Base-by-base conservation (phyloP, 2,113 vertebrate genomes). In the Otolemur garnettii region DNA sequence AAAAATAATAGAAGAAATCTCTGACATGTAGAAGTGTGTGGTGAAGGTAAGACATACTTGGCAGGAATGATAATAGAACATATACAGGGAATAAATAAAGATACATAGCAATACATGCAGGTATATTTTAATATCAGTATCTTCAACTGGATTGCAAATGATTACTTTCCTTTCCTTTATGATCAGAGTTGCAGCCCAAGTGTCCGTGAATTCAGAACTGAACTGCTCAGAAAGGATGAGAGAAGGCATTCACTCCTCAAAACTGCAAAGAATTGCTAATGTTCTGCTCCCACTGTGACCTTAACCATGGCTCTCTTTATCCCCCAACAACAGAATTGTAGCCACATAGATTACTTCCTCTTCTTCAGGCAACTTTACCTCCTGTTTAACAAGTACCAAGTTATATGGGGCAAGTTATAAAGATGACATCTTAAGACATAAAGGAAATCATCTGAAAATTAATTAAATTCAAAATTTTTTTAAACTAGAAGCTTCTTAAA, bases 371-470 rank as follows among this genome's bases (percentile, higher is more conserved):
- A 15, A 53, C 38, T 19, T 55, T 38, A 21, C 50, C 87, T 86
- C 14, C 74, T 50, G 50, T 24, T 72, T 66, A 64, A 59, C 24
- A 57, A 62, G 53, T 19, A 81, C 15, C 19, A 38, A 38, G 38
- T 38, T 38, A 38, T 38, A 42, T 42, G 38, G 28, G 8, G 4
- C 17, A 72, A 94, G 38, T 45, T 53, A 69, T 45, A 24, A 12
- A 26, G 30, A 30, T 57, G 62, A 53, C 11, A 57, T 53, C 35
- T 62, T 53, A 60, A 93, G 42, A 71, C 21, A 64, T 22, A 80
- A 94, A 93, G 55, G 38, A 91, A 81, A 91, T 91, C 33, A 93
- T 75, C 26, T 84, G 42, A 92, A 92, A 50, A 69, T 38, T 84
- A 17, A 75, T 69, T 71, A 75, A 75, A 82, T 75, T 50, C 28